Conservation (phyloP, 2,113 vertebrate genomes). For the Seriola aureovittata region DNA sequence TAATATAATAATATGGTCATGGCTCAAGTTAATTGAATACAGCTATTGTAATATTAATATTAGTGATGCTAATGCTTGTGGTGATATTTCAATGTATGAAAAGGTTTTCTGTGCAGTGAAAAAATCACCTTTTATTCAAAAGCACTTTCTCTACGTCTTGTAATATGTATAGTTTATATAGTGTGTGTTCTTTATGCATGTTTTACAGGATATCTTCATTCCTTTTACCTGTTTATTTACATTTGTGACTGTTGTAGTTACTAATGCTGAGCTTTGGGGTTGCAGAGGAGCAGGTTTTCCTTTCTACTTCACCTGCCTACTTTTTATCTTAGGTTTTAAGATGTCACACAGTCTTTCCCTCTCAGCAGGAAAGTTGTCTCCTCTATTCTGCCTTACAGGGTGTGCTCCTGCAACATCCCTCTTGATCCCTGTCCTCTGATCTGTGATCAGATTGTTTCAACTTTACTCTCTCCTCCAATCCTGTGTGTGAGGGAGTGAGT, state of each 20-base stretch:
- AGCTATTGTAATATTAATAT: neutral
- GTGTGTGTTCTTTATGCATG: neutral
- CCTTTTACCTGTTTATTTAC: neutral
- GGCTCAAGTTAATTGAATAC: neutral
- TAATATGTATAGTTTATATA: neutral
- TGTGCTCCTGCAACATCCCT: slow-evolving; percentile 28
- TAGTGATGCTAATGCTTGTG: slow-evolving; percentile 1
- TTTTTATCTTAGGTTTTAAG: slow-evolving; percentile 15
- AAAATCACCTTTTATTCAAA: neutral
- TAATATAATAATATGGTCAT: neutral
- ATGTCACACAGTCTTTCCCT: slow-evolving; percentile 31
- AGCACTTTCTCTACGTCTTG: neutral
- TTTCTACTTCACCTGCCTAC: slow-evolving; percentile 6
- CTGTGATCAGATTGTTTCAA: slow-evolving; percentile 43
- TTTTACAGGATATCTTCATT: neutral
- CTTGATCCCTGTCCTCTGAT: slow-evolving; percentile 29
- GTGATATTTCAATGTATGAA: neutral
- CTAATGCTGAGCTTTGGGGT: slow-evolving; percentile 2
- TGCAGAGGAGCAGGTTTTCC: neutral
- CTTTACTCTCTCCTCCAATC: slow-evolving; percentile 12
- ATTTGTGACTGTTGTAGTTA: neutral
- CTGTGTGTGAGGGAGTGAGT: slow-evolving; percentile 13
- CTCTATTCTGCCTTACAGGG: slow-evolving; percentile 13
- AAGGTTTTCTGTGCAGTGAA: neutral
- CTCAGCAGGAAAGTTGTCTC: slow-evolving; percentile 43